phyloP scores from a whole-genome alignment of 2,888 invertebrate genomes.

The Heliconius aoede region DNA sequence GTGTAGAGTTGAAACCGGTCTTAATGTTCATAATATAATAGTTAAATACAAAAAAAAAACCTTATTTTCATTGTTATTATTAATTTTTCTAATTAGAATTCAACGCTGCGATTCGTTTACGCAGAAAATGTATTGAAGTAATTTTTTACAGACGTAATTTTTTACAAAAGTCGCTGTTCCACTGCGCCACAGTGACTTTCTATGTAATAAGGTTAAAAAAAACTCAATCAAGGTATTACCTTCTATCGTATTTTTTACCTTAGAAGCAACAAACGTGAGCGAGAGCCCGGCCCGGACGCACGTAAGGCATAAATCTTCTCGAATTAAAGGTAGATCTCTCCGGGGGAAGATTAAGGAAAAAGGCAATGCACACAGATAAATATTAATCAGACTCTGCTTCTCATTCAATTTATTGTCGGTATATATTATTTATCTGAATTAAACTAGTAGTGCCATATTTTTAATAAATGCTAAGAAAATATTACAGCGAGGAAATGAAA shows the following conservation, averaged over 20 bases:
- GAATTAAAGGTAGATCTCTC: constrained; percentile 38
- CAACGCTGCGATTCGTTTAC: too few species aligned
- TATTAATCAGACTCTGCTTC: constrained; percentile 24
- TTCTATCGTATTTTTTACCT: neutral
- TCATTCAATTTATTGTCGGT: constrained; percentile 7
- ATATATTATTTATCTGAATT: neutral
- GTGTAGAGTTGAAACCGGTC: neutral
- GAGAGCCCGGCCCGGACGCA: constrained; percentile 27
- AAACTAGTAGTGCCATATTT: too few species aligned
- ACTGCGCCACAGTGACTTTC: too few species aligned
- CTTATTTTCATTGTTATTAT: neutral
- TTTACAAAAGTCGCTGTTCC: too few species aligned
- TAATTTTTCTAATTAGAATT: neutral
- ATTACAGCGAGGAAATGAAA: too few species aligned
- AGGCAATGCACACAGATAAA: constrained; percentile 34
- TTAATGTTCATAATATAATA: neutral
- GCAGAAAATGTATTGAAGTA: too few species aligned
- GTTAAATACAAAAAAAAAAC: neutral
- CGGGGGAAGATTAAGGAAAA: constrained; percentile 36
- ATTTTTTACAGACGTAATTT: too few species aligned
- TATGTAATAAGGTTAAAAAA: neutral
- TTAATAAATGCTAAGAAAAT: too few species aligned
- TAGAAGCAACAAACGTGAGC: constrained; percentile 25
- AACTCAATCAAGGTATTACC: neutral
- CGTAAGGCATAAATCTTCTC: constrained; percentile 43